A percentile compares a stretch with the other conserved stretches of the same genome.
phyloP scores from a whole-genome alignment of 2,113 vertebrate species.

The Candoia aspera region DNA sequence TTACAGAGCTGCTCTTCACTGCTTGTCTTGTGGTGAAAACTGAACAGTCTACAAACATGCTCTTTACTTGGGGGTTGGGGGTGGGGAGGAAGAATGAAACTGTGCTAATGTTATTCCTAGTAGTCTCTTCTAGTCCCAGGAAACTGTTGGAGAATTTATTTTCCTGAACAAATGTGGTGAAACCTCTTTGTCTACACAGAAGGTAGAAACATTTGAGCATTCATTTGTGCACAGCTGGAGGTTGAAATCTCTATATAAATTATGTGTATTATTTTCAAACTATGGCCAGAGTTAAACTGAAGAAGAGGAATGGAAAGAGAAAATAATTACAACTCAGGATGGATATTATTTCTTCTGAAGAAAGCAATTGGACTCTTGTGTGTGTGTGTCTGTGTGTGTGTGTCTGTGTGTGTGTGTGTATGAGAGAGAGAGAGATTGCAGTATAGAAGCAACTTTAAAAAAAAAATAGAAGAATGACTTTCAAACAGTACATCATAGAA shows the following conservation, averaged over 20 bases:
- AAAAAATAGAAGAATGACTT: too few relatives aligned
- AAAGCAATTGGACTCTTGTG: background rate
- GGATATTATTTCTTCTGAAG: background rate
- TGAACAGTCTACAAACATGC: background rate
- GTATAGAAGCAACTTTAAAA: background rate
- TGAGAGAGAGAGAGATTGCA: background rate
- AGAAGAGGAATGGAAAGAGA: background rate
- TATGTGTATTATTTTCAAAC: background rate
- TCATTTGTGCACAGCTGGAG: background rate
- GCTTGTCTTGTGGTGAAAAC: background rate
- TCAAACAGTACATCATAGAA: slow-evolving; percentile 11
- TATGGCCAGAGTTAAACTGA: background rate
- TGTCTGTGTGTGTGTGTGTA: background rate
- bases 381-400: background rate
- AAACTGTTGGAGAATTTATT: background rate
- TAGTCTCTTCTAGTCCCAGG: too few relatives aligned
- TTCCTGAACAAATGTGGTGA: background rate
- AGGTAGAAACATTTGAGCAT: background rate
- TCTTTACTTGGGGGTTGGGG: background rate
- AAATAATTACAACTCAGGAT: background rate
- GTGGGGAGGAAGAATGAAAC: background rate
- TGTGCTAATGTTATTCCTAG: background rate
- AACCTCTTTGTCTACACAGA: background rate
- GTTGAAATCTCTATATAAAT: background rate
- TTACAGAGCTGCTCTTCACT: background rate